Evolutionary conservation across 1,140 invertebrate species (phyloP), one percentile per base, ranked within the genome.

Genomic region (Sycophaga agraensis): DNA sequence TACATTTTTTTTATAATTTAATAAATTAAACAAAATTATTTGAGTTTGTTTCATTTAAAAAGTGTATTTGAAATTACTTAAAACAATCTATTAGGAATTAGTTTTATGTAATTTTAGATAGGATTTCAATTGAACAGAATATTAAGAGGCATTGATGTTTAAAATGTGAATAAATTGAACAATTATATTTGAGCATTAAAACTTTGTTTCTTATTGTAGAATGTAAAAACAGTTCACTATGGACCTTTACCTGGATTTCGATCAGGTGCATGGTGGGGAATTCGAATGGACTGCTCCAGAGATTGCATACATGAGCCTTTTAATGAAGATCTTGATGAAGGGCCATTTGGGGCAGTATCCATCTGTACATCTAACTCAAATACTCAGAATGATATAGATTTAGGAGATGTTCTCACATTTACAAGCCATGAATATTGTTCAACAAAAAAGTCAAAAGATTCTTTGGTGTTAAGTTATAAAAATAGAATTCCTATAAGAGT

Each of bases 221-320:
- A 73, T 56, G 53, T 17, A 28, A 66, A 65, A 51, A 68, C 63
- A 34, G 63, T 68, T 19, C 64, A 57, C n/a, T 81, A 81, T 55
- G 79, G 79, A 6, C 69, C 71, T 5, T 54, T 79, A 12, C n/a
- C 56, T 6, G 66, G 60, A 26, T 75, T 70, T 62, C 67, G 69
- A 48, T 55, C 73, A 6, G 78, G 78, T 22, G 73, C 70, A 1
- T 81, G 79, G 79, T 81, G 79, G 78, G 78, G 78, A 16, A 76
- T 80, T 22, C 72, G 78, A 21, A 75, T 79, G 68, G 77, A 81
- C 37, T 80, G 78, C 45, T 73, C 77, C 0, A 70, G 73, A 12
- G 74, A 77, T 37, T 56, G 59, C 5, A 67, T 81, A 16, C 79
- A 81, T 26, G 59, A 64, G 46, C 76, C 77, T 0, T 77, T 80